Conservation (phyloP, 2,797 vertebrate species). For the Phataginus tricuspis region DNA sequence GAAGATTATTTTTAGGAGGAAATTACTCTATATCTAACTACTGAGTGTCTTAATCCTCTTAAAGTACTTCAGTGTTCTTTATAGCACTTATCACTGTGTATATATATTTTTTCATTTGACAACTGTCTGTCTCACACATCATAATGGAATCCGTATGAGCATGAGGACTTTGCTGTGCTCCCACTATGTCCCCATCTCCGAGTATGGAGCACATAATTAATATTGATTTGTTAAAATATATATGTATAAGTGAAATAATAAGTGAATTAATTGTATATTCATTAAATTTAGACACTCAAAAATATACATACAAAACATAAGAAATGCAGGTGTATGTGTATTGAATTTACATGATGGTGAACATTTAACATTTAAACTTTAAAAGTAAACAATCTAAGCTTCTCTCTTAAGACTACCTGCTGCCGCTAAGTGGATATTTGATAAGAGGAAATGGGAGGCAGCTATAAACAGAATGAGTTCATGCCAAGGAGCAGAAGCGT, state of each 20-base stretch:
- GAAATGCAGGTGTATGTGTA: background rate
- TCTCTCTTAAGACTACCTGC: background rate
- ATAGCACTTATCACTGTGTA: background rate
- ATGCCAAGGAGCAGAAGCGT: background rate
- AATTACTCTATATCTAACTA: background rate
- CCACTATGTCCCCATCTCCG: background rate
- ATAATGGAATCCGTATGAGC: background rate
- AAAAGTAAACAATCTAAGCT: background rate
- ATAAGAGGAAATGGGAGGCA: background rate
- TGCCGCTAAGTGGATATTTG: background rate
- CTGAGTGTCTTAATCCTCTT: background rate
- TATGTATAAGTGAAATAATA: background rate
- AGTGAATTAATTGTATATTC: background rate
- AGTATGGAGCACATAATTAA: background rate
- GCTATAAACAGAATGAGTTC: background rate
- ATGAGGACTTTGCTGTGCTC: rapidly evolving
- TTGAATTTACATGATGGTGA: background rate
- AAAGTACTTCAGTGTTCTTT: background rate
- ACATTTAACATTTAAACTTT: background rate
- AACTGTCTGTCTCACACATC: background rate
- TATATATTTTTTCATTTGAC: background rate
- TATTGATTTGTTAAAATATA: background rate
- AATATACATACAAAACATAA: background rate
- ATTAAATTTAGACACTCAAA: background rate
- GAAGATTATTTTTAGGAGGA: background rate